A percentile compares a stretch with the other conserved stretches of the same genome.
These are phyloP conservation scores for Nemotelus pantherinus DNA, from an alignment of 2,888 invertebrate genomes.

Conservation along the genomic window DNA sequence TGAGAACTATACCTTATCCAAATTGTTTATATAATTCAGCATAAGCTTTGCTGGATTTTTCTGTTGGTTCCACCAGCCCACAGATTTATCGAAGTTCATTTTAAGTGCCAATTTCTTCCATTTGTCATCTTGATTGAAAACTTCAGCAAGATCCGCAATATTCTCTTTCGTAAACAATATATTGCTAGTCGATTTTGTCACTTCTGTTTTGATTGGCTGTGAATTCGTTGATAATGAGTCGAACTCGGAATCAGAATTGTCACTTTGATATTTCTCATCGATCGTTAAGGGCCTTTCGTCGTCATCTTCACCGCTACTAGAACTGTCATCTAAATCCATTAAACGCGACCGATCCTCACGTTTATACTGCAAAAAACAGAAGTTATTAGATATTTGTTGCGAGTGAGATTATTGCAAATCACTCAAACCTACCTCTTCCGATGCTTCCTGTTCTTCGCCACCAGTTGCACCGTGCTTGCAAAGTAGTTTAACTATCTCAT, in stretches of 20 bases:
- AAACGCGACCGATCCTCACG: neutral
- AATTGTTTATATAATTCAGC: conserved; percentile 65
- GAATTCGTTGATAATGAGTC: neutral
- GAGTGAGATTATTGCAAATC: too few species aligned
- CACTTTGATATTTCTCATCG: conserved; percentile 52
- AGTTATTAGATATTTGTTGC: neutral
- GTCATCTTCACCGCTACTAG: conserved; percentile 53
- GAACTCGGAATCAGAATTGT: conserved; percentile 53
- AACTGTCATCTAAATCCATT: conserved; percentile 57
- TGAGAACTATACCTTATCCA: conserved; percentile 8
- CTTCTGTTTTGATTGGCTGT: conserved; percentile 43
- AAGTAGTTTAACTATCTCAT: conserved; percentile 62
- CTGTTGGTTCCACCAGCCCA: conserved; percentile 66
- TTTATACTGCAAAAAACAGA: neutral
- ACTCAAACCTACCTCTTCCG: neutral
- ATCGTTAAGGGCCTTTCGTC: conserved; percentile 52
- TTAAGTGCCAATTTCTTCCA: conserved; percentile 71
- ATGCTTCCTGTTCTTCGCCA: conserved; percentile 7
- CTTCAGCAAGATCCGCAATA: conserved; percentile 65
- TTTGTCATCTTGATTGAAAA: conserved; percentile 68
- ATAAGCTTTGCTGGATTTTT: conserved; percentile 68
- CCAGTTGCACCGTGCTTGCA: conserved; percentile 62
- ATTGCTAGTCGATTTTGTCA: neutral
- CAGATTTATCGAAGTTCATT: conserved; percentile 66
- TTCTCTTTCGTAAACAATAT: conserved; percentile 58